Percentiles rank a stretch among this genome's conserved stretches.
phyloP scores from a whole-genome alignment of 1,140 invertebrate species.

The Nebria ingens region DNA sequence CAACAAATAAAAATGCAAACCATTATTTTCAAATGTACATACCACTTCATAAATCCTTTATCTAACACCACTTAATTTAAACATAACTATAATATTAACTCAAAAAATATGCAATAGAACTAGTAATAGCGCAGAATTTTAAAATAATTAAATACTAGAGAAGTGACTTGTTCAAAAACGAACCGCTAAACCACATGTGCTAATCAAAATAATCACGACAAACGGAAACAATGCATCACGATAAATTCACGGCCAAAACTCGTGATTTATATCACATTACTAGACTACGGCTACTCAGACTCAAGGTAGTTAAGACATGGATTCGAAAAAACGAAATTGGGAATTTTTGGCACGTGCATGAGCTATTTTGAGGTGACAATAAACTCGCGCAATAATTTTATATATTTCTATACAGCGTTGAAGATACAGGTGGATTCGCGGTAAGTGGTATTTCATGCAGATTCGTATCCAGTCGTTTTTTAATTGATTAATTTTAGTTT shows the following conservation, averaged over 20 bases:
- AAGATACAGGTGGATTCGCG: no score
- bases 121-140: background rate
- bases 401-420: background rate
- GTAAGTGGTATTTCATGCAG: no score
- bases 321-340: background rate
- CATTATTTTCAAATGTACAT: no score
- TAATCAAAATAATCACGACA: background rate
- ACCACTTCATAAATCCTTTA: no score
- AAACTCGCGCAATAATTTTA: background rate
- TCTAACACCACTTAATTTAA: no score
- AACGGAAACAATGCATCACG: background rate
- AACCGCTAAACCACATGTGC: background rate
- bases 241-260: background rate
- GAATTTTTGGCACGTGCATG: background rate
- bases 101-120: no score
- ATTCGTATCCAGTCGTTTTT: no score
- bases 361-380: background rate
- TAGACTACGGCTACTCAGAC: no score
- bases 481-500: no score
- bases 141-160: background rate
- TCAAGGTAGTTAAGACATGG: background rate
- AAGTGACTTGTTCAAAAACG: no score
- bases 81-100: no score
- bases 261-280: background rate
- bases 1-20: no score